Conservation (phyloP, 1,140 invertebrate genomes). For the Lutraria rhynchaena region DNA sequence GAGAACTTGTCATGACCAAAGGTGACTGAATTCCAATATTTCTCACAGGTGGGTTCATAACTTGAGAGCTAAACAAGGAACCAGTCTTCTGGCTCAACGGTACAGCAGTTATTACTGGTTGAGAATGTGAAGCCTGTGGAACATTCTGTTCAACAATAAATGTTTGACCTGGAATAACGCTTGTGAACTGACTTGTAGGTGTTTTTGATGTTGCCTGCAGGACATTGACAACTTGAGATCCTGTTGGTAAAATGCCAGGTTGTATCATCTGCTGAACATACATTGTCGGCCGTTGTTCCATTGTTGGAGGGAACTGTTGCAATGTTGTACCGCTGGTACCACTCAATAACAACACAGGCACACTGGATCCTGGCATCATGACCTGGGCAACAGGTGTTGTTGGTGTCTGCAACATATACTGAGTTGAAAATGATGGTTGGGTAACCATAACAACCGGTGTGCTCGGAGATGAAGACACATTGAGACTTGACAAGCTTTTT, state of each 20-base stretch:
- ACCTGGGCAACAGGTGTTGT: conserved; percentile 39
- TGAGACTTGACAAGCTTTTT: conserved; percentile 40
- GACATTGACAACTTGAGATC: conserved; percentile 13
- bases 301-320: not conserved
- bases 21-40: not conserved
- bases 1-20: not conserved
- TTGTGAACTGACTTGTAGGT: not conserved
- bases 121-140: not conserved
- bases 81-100: not conserved
- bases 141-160: not conserved
- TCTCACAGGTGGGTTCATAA: not conserved
- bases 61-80: not conserved
- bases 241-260: not conserved
- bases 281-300: not conserved
- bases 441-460: conserved; percentile 27
- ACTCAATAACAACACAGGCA: conserved; percentile 29
- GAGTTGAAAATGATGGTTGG: conserved; percentile 1
- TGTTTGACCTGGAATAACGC: not conserved
- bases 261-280: conserved; percentile 12
- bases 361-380: conserved; percentile 27
- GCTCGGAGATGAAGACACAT: not conserved
- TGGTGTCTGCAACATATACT: conserved; percentile 33
- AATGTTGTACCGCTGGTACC: not conserved
- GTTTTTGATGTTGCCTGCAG: conserved; percentile 16
- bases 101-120: not conserved